These are phyloP conservation scores for Sebastes elongatus DNA, from an alignment of 2,797 vertebrate species.

Conservation along the genomic window DNA sequence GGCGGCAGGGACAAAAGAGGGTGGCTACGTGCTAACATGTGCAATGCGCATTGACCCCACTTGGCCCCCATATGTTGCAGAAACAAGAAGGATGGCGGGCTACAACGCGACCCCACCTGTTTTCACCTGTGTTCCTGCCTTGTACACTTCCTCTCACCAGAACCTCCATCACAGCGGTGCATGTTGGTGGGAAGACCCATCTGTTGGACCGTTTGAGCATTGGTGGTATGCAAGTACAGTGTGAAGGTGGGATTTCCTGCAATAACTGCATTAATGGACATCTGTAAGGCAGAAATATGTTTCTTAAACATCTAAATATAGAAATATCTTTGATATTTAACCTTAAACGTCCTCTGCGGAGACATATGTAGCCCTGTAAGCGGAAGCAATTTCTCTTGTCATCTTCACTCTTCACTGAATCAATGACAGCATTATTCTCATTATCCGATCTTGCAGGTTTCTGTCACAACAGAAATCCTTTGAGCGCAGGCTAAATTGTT, in stretches of 20 bases:
- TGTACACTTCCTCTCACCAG: slow-evolving; percentile 45
- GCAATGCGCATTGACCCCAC: slow-evolving; percentile 73
- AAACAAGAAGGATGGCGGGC: slow-evolving; percentile 55
- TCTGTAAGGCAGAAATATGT: neutral
- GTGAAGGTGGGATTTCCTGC: neutral
- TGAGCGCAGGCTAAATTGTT: slow-evolving; percentile 43
- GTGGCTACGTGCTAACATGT: slow-evolving; percentile 66
- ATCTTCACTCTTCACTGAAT: slow-evolving; percentile 41
- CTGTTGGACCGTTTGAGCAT: slow-evolving; percentile 43
- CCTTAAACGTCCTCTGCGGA: slow-evolving; percentile 16
- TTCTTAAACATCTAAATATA: neutral
- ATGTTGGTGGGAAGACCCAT: slow-evolving; percentile 41
- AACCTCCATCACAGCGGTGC: slow-evolving; percentile 20
- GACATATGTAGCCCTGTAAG: slow-evolving; percentile 9
- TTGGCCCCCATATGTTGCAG: slow-evolving; percentile 74
- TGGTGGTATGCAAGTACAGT: neutral
- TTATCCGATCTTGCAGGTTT: slow-evolving; percentile 55
- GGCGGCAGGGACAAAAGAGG: slow-evolving; percentile 18
- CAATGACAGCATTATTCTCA: slow-evolving; percentile 40
- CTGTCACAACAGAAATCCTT: slow-evolving; percentile 51
- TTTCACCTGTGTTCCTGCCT: slow-evolving; percentile 51
- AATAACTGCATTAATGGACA: neutral
- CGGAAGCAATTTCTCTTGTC: slow-evolving; percentile 34
- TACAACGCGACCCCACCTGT: slow-evolving; percentile 51
- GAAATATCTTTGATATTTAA: neutral